Base-by-base conservation (phyloP, 2,888 invertebrate genomes). In the Chrysodeixis includens region DNA sequence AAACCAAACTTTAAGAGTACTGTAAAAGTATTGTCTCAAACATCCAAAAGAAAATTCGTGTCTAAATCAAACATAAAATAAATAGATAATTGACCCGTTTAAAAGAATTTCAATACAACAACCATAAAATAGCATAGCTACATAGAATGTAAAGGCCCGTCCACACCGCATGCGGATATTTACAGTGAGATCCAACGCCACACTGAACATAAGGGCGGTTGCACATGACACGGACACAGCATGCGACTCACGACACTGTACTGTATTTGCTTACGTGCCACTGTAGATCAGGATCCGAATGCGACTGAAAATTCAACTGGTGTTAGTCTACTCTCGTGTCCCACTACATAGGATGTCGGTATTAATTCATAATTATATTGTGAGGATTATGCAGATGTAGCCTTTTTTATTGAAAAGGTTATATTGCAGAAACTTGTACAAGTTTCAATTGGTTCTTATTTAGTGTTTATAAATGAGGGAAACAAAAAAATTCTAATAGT, bases 271-370 rank as follows among this genome's bases (percentile, higher is more conserved):
- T 94, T 94, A 94, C 94, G 92, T 94, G 93, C 87, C 90, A 86
- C 90, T 90, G 86, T 90, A 94, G 93, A 88, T 90, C 92, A 91
- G 94, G 93, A 86, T 93, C 94, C 90, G 94, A 94, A 87, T 88
- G 90, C 92, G 94, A 94, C 94, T 94, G 94, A 92, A 94, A 94
- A 92, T 88, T 89, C 88, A 92, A 94, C 90, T 88, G 79, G 81
- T 86, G 93, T 94, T 94, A 94, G 91, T 93, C 92, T 92, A 93
- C 91, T 82, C 71, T 60, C 84, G 90, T 89, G 91, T 86, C 90
- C 85, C 16, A 58, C 69, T 72, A 70, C 72, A 52, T 32, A 56
- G 52, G 67, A 74, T 66, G 81, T 75, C 61, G 66, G 26, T 26
- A 26, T 26, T 26, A 26, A 4, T 12, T 61, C 44, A 59, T 65